Conservation (phyloP, 2,797 vertebrate genomes). For the Myripristis murdjan region DNA sequence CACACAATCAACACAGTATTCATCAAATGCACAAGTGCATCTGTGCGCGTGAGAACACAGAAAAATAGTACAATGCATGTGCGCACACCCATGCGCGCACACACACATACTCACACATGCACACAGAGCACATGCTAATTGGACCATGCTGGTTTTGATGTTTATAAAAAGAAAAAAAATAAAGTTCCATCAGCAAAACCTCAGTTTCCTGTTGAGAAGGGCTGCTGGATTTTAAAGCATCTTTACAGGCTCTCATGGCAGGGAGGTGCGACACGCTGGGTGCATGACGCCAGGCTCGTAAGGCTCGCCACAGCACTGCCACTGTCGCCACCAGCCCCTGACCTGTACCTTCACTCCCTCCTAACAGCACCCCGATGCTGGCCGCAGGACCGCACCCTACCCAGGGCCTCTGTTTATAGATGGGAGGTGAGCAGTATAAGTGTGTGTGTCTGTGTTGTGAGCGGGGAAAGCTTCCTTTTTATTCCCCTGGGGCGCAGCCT, state of each 20-base stretch:
- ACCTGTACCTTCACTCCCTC: conserved; percentile 63
- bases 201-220: conserved; percentile 71
- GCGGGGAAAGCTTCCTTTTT: conserved; percentile 49
- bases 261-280: conserved; percentile 60
- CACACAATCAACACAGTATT: not conserved
- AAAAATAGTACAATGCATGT: conserved; percentile 1
- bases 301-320: conserved; percentile 74
- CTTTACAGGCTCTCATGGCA: conserved; percentile 57
- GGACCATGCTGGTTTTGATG: conserved; percentile 56
- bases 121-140: conserved; percentile 57
- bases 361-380: conserved; percentile 29
- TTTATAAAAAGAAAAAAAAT: conserved; percentile 64
- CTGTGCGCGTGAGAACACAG: conserved; percentile 19
- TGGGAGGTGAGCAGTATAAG: conserved; percentile 49
- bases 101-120: conserved; percentile 20
- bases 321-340: conserved; percentile 66
- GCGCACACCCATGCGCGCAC: not conserved
- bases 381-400: conserved; percentile 71
- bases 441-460: conserved; percentile 19
- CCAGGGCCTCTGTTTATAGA: conserved; percentile 69
- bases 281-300: conserved; percentile 74
- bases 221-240: conserved; percentile 48
- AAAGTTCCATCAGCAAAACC: conserved; percentile 58
- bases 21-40: conserved; percentile 2
- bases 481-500: conserved; percentile 24